phyloP scores from a whole-genome alignment of 2,113 vertebrate genomes.

The Stigmatopora nigra region DNA sequence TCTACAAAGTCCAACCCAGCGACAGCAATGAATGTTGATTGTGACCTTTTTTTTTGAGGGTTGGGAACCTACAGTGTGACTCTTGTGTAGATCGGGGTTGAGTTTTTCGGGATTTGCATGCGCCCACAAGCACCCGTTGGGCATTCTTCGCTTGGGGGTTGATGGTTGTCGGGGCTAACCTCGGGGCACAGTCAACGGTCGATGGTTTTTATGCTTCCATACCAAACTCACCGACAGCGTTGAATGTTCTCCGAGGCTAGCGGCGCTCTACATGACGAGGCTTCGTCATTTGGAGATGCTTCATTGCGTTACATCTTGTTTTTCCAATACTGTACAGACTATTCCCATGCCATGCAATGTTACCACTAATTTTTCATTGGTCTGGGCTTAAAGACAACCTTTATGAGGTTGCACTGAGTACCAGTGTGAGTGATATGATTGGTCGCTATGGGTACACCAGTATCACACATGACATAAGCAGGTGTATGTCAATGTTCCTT shows the following conservation, averaged over 20 bases:
- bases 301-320: no score
- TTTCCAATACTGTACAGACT: no score
- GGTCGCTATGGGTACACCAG: no score
- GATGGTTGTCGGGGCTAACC: constrained; percentile 61
- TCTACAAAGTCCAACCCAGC: constrained; percentile 95
- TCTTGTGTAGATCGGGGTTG: constrained; percentile 24
- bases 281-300: no score
- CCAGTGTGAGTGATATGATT: no score
- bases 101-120: constrained; percentile 29
- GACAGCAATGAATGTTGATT: constrained; percentile 99
- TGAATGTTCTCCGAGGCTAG: constrained; percentile 86
- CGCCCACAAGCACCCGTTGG: constrained; percentile 19
- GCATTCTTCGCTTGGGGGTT: constrained; percentile 23
- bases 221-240: constrained; percentile 98
- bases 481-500: no score
- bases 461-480: no score
- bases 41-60: constrained; percentile 91
- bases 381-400: no score
- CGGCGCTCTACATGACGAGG: constrained; percentile 9
- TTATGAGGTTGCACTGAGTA: no score
- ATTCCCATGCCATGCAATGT: no score
- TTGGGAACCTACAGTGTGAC: constrained; percentile 49
- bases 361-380: no score
- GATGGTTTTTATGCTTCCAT: constrained; percentile 90
- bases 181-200: constrained; percentile 99